These are phyloP conservation scores for Cebidichthys violaceus DNA, from an alignment of 2,113 vertebrate species.

Conservation along the genomic window DNA sequence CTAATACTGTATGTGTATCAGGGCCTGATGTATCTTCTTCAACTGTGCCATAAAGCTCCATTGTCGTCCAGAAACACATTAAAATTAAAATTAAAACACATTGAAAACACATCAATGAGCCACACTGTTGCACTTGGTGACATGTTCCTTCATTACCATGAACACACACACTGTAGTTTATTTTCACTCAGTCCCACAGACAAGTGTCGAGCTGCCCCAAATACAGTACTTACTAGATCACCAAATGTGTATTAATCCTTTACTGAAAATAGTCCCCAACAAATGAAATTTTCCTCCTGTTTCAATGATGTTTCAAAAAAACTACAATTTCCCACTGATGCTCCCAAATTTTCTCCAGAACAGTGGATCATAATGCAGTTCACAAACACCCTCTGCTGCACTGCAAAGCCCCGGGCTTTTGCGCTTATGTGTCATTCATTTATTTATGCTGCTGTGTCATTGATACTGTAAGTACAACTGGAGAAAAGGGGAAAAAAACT, in stretches of 20 bases:
- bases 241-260: neutral
- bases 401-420: neutral
- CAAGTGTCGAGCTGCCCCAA: neutral
- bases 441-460: neutral
- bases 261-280: too few relatives aligned
- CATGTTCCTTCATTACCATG: neutral
- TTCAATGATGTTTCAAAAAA: neutral
- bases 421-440: neutral
- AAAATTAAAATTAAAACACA: too few relatives aligned
- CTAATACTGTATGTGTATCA: neutral
- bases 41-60: neutral
- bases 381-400: neutral
- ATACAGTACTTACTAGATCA: neutral
- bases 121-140: neutral
- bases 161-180: neutral
- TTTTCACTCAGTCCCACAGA: neutral
- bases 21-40: neutral
- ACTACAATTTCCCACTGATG: neutral
- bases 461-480: neutral
- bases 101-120: neutral
- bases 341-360: neutral
- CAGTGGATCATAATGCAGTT: neutral
- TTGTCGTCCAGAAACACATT: neutral
- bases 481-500: neutral
- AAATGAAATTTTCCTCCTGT: neutral